phyloP scores from a whole-genome alignment of 2,888 invertebrate genomes.

The Carcina quercana region DNA sequence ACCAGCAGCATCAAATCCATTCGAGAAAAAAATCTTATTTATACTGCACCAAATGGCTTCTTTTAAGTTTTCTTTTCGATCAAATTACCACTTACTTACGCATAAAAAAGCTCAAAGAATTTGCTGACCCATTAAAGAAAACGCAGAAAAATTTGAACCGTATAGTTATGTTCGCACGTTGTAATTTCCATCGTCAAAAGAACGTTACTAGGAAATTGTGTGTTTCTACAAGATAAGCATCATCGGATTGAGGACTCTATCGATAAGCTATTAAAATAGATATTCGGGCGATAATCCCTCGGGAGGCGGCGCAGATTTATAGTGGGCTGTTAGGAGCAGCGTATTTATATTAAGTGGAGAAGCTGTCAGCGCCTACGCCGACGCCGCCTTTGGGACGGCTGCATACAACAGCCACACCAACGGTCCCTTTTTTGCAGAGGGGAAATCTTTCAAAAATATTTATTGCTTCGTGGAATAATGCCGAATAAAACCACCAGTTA shows the following conservation, averaged over 20 bases:
- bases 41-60: constrained; percentile 19
- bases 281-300: constrained; percentile 41
- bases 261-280: constrained; percentile 47
- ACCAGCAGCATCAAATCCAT: too few species aligned
- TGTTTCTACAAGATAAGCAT: constrained; percentile 26
- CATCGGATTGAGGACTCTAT: constrained; percentile 52
- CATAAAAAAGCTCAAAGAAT: constrained; percentile 32
- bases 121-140: constrained; percentile 31
- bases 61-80: constrained; percentile 24
- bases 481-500: too few species aligned
- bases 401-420: constrained; percentile 62
- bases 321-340: constrained; percentile 58
- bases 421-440: too few species aligned
- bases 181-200: constrained; percentile 21
- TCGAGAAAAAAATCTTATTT: too few species aligned
- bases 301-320: constrained; percentile 55
- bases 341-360: constrained; percentile 72
- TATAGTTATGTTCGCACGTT: constrained; percentile 22
- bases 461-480: neutral
- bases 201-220: constrained; percentile 26
- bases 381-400: constrained; percentile 53
- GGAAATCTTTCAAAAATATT: neutral
- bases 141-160: constrained; percentile 30
- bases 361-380: constrained; percentile 70
- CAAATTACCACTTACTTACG: constrained; percentile 28